phyloP scores from a whole-genome alignment of 2,113 vertebrate species.

The Harpagus bidentatus region DNA sequence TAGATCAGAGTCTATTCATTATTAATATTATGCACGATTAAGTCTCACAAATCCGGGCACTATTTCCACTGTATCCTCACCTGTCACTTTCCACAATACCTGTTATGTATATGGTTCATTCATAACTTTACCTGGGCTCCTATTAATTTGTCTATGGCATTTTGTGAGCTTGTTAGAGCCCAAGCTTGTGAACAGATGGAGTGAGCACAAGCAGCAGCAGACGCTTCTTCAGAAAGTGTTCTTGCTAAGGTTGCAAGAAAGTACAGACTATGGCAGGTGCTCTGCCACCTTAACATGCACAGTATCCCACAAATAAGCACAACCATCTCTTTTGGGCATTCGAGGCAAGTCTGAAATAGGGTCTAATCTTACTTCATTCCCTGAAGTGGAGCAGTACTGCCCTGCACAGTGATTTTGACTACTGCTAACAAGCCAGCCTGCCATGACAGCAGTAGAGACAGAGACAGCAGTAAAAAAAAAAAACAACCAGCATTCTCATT shows the following conservation, averaged over 20 bases:
- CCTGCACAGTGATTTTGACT: not conserved
- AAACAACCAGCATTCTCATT: not conserved
- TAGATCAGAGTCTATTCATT: not conserved
- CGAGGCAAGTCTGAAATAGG: not conserved
- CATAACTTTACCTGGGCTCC: not conserved
- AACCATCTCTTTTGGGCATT: not conserved
- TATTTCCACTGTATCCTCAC: not conserved
- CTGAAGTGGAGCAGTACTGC: not conserved
- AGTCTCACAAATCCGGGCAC: not conserved
- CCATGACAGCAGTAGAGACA: not conserved
- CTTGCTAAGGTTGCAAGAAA: not conserved
- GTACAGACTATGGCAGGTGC: not conserved
- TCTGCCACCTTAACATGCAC: not conserved
- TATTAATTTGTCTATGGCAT: not conserved
- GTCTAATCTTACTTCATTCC: not conserved
- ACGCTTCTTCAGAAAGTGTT: slow-evolving; percentile 10
- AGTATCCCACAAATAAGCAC: not conserved
- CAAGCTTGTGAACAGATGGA: slow-evolving; percentile 4
- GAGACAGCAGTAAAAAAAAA: not conserved
- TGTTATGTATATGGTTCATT: not conserved
- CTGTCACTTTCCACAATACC: not conserved
- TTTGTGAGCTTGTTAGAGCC: not conserved
- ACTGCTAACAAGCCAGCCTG: not conserved
- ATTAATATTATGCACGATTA: not conserved
- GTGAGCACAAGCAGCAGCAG: not conserved